These are phyloP conservation scores for Brachionus koreanus DNA, from an alignment of 1,140 invertebrate genomes.

Conservation along the genomic window DNA sequence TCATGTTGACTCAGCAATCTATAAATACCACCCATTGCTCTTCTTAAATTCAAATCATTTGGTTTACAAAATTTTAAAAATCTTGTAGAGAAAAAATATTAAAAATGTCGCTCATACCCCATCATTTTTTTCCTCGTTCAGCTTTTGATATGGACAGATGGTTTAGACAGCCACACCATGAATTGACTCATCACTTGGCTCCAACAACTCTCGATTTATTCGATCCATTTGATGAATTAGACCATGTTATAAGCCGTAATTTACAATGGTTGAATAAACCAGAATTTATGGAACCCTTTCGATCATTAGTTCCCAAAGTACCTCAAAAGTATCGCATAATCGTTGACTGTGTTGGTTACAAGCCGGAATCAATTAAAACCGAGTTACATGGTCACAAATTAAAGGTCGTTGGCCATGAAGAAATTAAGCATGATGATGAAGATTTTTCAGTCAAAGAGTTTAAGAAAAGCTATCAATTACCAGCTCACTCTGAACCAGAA, in stretches of 20 bases:
- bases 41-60: background rate
- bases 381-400: conserved; percentile 35
- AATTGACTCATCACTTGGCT: conserved; percentile 28
- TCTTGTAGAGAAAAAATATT: background rate
- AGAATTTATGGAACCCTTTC: conserved; percentile 18
- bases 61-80: background rate
- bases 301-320: conserved; percentile 1
- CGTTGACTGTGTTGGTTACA: conserved; percentile 27
- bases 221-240: conserved; percentile 42
- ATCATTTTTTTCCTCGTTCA: conserved; percentile 29
- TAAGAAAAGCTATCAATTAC: conserved; percentile 37
- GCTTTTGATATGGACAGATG: conserved; percentile 41
- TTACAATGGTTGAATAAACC: conserved; percentile 42
- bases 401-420: background rate
- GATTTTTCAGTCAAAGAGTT: conserved; percentile 42
- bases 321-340: conserved; percentile 43
- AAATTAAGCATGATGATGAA: conserved; percentile 27
- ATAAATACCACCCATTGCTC: conserved; percentile 4
- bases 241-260: conserved; percentile 18
- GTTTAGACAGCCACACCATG: conserved; percentile 24
- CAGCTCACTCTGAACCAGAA: conserved; percentile 17
- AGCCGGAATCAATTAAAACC: conserved; percentile 26
- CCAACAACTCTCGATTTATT: conserved; percentile 40
- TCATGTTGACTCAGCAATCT: background rate
- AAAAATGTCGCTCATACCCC: conserved; percentile 40